phyloP scores from a whole-genome alignment of 2,888 invertebrate species.

The Phania funesta region DNA sequence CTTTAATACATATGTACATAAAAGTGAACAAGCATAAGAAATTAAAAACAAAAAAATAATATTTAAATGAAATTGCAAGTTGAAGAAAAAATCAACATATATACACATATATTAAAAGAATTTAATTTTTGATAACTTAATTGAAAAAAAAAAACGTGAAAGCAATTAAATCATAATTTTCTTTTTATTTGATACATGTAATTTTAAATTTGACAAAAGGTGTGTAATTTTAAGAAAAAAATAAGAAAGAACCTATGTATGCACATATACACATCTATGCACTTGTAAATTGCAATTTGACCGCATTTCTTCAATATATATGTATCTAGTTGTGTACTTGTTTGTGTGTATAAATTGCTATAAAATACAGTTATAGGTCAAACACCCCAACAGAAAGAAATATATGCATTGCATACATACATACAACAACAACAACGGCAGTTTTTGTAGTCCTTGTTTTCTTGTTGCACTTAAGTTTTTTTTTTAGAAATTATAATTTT shows the following conservation, averaged over 20 bases:
- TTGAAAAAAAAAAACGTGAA: too few species aligned
- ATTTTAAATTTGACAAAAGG: too few species aligned
- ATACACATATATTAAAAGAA: too few species aligned
- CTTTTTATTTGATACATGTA: too few species aligned
- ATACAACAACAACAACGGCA: slow-evolving; percentile 23
- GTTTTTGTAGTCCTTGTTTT: background rate
- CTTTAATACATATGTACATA: background rate
- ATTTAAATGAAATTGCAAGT: too few species aligned
- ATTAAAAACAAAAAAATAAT: too few species aligned
- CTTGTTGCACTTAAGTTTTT: background rate
- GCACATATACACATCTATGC: too few species aligned
- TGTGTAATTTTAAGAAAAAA: slow-evolving; percentile 14
- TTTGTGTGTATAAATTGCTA: slow-evolving; percentile 50
- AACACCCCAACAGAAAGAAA: slow-evolving; percentile 69
- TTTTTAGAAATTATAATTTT: background rate
- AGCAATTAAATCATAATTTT: too few species aligned
- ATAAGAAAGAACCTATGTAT: slow-evolving; percentile 48
- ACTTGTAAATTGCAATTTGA: slow-evolving; percentile 66
- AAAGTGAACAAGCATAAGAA: too few species aligned
- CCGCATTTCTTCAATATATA: slow-evolving; percentile 62
- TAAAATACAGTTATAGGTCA: slow-evolving; percentile 75
- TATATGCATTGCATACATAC: slow-evolving; percentile 29
- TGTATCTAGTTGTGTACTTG: slow-evolving; percentile 26
- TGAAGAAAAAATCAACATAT: too few species aligned
- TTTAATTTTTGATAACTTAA: too few species aligned